Evolutionary conservation across 2,797 vertebrate genomes (phyloP).

Genomic region (Paratrypauchen microcephalus): DNA sequence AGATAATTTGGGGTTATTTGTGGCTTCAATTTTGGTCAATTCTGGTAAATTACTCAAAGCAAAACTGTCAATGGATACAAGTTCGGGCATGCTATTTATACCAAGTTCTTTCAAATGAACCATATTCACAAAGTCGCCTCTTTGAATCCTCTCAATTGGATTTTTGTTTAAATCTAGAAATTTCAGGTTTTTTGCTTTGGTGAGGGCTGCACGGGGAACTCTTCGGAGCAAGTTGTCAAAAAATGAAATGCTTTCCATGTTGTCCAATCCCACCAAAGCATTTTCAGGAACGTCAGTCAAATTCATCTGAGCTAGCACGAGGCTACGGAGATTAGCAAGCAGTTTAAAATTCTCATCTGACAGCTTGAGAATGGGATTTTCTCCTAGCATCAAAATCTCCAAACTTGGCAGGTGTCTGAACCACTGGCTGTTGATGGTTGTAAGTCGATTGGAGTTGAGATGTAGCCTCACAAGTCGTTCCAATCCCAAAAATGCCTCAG

Average conservation of each 20-base stretch:
- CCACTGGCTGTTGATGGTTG: slow-evolving; percentile 85
- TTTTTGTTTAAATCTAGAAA: slow-evolving; percentile 96
- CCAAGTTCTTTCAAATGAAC: slow-evolving; percentile 91
- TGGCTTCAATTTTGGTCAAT: slow-evolving; percentile 92
- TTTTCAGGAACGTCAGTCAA: slow-evolving; percentile 87
- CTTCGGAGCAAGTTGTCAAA: slow-evolving; percentile 87
- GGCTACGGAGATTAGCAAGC: slow-evolving; percentile 86
- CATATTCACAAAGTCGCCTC: slow-evolving; percentile 91
- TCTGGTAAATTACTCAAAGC: slow-evolving; percentile 92
- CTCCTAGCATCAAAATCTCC: slow-evolving; percentile 93
- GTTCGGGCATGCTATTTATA: slow-evolving; percentile 93
- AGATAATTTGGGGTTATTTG: slow-evolving; percentile 90
- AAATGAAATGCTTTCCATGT: slow-evolving; percentile 93
- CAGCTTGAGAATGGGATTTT: slow-evolving; percentile 87
- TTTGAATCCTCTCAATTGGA: slow-evolving; percentile 88
- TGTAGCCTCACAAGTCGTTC: slow-evolving; percentile 87
- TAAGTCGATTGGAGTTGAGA: slow-evolving; percentile 90
- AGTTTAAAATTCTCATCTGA: slow-evolving; percentile 89
- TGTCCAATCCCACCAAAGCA: slow-evolving; percentile 86
- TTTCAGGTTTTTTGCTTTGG: slow-evolving; percentile 84
- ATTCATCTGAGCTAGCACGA: slow-evolving; percentile 91
- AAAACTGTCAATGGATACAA: slow-evolving; percentile 89
- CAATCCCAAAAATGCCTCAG: slow-evolving; percentile 85
- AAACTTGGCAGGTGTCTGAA: slow-evolving; percentile 86
- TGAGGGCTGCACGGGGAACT: slow-evolving; percentile 78